Evolutionary conservation across 1,140 invertebrate species (phyloP).

Genomic region (Myzus persicae): DNA sequence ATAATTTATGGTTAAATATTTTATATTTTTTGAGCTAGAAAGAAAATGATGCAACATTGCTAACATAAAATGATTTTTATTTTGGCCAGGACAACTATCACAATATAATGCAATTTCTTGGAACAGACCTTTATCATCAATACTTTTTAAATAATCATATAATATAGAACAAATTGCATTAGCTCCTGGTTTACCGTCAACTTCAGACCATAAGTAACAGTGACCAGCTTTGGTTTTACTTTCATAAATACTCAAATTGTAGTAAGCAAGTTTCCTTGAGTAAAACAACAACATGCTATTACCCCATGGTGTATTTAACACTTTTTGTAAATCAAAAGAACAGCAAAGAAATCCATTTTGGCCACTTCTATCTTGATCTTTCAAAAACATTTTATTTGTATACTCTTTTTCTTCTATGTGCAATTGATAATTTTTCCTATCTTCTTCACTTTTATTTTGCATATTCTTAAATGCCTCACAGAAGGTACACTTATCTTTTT

Average conservation of each 20-base stretch:
- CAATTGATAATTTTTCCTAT: neutral
- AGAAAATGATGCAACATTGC: neutral
- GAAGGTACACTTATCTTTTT: neutral
- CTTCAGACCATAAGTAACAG: slow-evolving; percentile 43
- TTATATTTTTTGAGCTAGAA: slow-evolving; percentile 10
- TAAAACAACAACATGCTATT: slow-evolving; percentile 42
- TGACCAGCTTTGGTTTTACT: neutral
- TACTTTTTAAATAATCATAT: neutral
- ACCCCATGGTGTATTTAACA: slow-evolving; percentile 28
- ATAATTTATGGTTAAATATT: slow-evolving; percentile 12
- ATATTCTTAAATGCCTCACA: neutral
- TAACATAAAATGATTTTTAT: slow-evolving; percentile 48
- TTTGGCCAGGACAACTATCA: neutral
- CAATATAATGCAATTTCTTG: slow-evolving; percentile 17
- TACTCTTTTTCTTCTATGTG: slow-evolving; percentile 12
- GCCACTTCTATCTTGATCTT: slow-evolving; percentile 14
- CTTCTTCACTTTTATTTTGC: slow-evolving; percentile 21
- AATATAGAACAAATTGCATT: slow-evolving; percentile 36
- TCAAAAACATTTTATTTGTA: slow-evolving; percentile 7
- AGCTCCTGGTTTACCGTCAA: slow-evolving; percentile 19
- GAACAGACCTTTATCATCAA: neutral
- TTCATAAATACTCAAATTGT: slow-evolving; percentile 48
- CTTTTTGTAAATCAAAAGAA: slow-evolving; percentile 16
- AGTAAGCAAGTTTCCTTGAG: neutral
- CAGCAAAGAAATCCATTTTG: slow-evolving; percentile 31